These are phyloP conservation scores for Marmota flaviventris DNA, from an alignment of 2,113 vertebrate genomes.

Conservation along the genomic window DNA sequence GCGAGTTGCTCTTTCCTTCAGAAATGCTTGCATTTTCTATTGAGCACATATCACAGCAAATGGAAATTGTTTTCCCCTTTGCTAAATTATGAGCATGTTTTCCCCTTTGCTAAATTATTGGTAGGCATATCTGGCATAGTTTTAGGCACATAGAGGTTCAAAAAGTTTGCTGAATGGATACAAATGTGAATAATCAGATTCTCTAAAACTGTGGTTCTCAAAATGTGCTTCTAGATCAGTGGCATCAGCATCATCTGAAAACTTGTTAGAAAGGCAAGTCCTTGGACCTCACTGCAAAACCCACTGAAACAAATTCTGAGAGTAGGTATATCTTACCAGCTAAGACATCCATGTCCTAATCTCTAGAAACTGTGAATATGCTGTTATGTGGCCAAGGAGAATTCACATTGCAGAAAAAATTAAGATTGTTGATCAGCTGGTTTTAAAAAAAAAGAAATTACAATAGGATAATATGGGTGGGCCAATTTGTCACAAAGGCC, in stretches of 20 bases:
- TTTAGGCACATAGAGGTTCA: not conserved
- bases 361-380: no score
- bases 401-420: not conserved
- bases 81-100: not conserved
- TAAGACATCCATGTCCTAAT: not conserved
- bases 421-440: not conserved
- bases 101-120: not conserved
- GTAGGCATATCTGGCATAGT: not conserved
- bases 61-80: not conserved
- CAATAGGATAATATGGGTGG: not conserved
- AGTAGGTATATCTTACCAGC: not conserved
- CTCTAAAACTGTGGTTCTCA: not conserved
- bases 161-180: not conserved
- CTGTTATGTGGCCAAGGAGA: not conserved
- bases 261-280: not conserved
- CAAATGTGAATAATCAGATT: not conserved
- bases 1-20: not conserved
- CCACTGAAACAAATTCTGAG: not conserved
- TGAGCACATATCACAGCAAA: not conserved
- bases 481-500: not conserved
- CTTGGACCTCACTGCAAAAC: not conserved
- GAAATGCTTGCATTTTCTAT: not conserved
- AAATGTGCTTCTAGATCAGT: not conserved
- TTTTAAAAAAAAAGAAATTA: not conserved
- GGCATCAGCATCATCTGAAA: not conserved